Base-by-base conservation (phyloP, 1,140 invertebrate genomes). In the Eriosoma lanigerum region DNA sequence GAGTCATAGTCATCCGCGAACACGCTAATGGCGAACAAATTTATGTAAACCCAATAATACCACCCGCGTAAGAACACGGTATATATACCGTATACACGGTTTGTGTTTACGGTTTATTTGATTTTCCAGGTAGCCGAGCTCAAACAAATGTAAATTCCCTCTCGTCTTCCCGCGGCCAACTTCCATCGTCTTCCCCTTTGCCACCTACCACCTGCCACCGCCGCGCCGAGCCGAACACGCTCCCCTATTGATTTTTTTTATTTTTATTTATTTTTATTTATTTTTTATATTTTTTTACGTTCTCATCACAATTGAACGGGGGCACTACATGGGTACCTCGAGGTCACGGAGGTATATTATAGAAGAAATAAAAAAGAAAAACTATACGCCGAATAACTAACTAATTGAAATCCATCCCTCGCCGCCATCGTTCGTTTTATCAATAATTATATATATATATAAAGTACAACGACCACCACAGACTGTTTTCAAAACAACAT, bases 131-230 rank as follows among this genome's bases (percentile, higher is more conserved):
- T 78, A 78, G 75, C 24, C 75, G 32, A 46, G 21, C 19, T 78
- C 75, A 78, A 78, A 78, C 75, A 60, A 78, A 78, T 78, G 75
- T 78, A 78, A 78, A 78, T 78, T 78, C 38, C 32, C 38, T 26
- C 21, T 38, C 32, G 8, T 8, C 32, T 38, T n/a, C n/a, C 24
- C 38, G n/a, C 38, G 17, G 3, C 24, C 62, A 32, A 44, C 19
- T 44, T 12, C n/a, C 24, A 3, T 21, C 56, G 46, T 29, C 46
- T 17, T 50, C 46, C 3, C 66, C 64, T 24, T 12, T 21, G 1
- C 24, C 26, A n/a, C 52, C 52, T n/a, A 21, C n/a, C 21, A 19
- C 3, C 21, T 15, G 1, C 13, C 44, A 15, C 29, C 72, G 54
- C 24, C 72, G 50, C 29, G 54, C 46, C 32, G 54, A 2, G 21